Evolutionary conservation across 2,113 vertebrate genomes (phyloP).

Genomic region (Chionomys nivalis): DNA sequence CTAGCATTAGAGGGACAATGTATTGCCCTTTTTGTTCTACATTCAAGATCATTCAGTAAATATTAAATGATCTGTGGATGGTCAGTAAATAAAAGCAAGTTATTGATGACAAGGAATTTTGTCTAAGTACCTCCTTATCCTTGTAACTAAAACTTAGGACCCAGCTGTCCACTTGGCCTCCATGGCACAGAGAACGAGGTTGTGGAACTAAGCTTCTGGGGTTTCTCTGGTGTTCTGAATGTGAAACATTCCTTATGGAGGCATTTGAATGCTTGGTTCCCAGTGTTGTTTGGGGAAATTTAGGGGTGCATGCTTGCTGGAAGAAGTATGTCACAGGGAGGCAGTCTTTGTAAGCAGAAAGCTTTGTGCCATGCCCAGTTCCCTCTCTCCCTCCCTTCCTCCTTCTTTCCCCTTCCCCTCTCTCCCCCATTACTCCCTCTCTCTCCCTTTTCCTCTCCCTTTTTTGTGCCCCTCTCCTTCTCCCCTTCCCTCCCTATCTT

Average conservation of each 20-base stretch:
- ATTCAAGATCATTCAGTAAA: background rate
- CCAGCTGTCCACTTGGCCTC: background rate
- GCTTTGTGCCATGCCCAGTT: background rate
- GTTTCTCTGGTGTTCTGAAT: background rate
- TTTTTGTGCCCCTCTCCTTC: fast-evolving
- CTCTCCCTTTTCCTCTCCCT: background rate
- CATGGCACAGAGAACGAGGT: fast-evolving
- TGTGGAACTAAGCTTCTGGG: background rate
- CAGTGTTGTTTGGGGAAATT: background rate
- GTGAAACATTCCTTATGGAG: too few species aligned
- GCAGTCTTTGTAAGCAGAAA: background rate
- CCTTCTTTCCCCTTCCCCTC: background rate
- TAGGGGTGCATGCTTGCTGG: background rate
- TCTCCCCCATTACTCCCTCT: background rate
- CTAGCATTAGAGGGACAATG: background rate
- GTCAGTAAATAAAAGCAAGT: background rate
- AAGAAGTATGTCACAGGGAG: too few species aligned
- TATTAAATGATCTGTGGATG: background rate
- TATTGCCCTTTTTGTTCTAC: background rate
- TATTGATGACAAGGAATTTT: background rate
- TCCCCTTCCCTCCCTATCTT: background rate
- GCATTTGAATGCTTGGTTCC: background rate
- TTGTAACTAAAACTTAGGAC: background rate
- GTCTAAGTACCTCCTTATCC: background rate
- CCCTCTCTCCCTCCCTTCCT: background rate